phyloP scores from a whole-genome alignment of 2,888 invertebrate species.

The Coecobrya sp. region DNA sequence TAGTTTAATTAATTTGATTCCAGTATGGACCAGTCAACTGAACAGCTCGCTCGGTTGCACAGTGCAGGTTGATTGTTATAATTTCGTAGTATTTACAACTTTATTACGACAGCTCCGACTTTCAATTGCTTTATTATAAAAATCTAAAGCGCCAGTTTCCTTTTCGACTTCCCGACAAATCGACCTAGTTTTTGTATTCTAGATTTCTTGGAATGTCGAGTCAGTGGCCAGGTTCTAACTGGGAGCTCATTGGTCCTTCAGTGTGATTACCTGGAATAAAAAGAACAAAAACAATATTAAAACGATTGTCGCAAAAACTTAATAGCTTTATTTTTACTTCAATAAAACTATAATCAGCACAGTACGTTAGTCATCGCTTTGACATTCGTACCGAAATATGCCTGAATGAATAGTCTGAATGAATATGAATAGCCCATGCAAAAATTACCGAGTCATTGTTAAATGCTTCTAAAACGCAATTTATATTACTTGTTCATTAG shows the following conservation, averaged over 20 bases:
- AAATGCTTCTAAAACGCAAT: neutral
- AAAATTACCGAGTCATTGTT: no score
- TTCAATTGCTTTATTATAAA: no score
- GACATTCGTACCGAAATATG: no score
- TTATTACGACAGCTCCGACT: no score
- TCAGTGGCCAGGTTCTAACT: neutral
- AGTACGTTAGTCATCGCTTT: neutral
- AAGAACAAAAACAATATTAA: neutral
- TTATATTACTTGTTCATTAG: neutral
- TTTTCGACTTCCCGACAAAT: neutral
- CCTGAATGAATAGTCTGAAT: no score
- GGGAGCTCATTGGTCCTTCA: constrained; percentile 16
- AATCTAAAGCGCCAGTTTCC: neutral
- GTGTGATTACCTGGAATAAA: neutral
- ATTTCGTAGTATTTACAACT: no score
- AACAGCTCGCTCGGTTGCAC: neutral
- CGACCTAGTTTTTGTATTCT: no score
- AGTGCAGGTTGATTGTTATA: no score
- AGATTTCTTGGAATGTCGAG: neutral
- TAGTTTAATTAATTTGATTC: neutral
- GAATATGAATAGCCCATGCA: no score
- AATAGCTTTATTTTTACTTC: neutral
- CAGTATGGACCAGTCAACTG: neutral
- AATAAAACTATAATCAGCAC: neutral
- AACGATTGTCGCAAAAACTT: neutral